Evolutionary conservation across 2,113 vertebrate species (phyloP).

Genomic region (mouse (Mus musculus)): DNA sequence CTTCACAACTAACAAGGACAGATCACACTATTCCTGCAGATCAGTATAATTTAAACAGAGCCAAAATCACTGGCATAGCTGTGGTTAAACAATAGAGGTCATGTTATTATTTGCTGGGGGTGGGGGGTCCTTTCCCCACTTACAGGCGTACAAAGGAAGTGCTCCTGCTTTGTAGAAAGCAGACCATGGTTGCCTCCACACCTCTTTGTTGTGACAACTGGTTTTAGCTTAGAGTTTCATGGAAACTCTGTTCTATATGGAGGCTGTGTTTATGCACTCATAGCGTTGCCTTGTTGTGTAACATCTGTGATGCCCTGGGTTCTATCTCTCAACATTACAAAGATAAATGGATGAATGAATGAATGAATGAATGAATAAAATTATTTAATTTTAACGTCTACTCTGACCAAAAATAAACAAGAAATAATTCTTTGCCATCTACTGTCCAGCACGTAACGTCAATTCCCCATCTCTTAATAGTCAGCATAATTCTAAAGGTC

Average conservation of each 20-base stretch:
- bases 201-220: background rate
- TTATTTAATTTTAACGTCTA: background rate
- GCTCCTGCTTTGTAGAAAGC: background rate
- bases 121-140: background rate
- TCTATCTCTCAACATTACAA: too few species aligned
- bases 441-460: background rate
- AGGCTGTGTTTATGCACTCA: background rate
- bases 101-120: background rate
- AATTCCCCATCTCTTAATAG: background rate
- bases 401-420: background rate
- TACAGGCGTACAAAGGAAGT: background rate
- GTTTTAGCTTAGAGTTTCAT: background rate
- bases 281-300: background rate
- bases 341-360: background rate
- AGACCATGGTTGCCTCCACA: background rate
- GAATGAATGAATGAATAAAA: background rate
- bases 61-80: background rate
- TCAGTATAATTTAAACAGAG: background rate
- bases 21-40: background rate
- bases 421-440: background rate
- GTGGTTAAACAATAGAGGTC: background rate
- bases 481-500: background rate
- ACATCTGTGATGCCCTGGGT: background rate
- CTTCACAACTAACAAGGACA: background rate
- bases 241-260: background rate